Percentiles rank a stretch among this genome's conserved stretches.
Evolutionary conservation across 2,797 vertebrate species (phyloP).

Genomic region (Hozukius guyotensis): DNA sequence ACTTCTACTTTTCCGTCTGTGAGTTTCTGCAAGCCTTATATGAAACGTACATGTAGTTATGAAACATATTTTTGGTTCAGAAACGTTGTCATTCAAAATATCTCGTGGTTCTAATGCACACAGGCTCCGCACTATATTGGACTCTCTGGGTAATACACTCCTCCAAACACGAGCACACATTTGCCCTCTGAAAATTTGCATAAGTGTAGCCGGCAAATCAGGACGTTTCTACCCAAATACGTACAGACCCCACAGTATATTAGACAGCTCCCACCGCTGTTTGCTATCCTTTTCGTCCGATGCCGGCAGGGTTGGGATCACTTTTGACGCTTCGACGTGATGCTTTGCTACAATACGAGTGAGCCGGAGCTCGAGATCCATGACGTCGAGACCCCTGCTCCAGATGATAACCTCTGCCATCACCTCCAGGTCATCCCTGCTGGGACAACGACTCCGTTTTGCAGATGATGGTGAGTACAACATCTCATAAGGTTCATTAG

Average conservation of each 20-base stretch:
- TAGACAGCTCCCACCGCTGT: not conserved
- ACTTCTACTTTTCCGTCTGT: not conserved
- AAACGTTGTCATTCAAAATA: not conserved
- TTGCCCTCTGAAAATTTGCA: not conserved
- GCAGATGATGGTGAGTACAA: not conserved
- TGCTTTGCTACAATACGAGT: not conserved
- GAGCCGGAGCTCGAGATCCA: not conserved
- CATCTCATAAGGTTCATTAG: not conserved
- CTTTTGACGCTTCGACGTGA: too few relatives aligned
- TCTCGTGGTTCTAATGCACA: not conserved
- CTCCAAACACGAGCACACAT: not conserved
- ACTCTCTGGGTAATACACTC: not conserved
- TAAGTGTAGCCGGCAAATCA: not conserved
- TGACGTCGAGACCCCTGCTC: rapidly evolving
- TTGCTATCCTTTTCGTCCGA: not conserved
- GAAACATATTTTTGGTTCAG: not conserved
- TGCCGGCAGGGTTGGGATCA: too few relatives aligned
- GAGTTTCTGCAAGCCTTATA: not conserved
- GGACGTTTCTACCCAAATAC: too few relatives aligned
- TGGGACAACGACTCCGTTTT: not conserved
- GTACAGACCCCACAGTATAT: not conserved
- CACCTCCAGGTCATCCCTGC: not conserved
- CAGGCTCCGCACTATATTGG: not conserved
- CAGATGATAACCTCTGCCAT: not conserved
- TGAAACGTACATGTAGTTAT: not conserved